A percentile compares a stretch with the other conserved stretches of the same genome.
These are phyloP conservation scores for Macroramphosus scolopax DNA, from an alignment of 2,797 vertebrate genomes.

Conservation along the genomic window DNA sequence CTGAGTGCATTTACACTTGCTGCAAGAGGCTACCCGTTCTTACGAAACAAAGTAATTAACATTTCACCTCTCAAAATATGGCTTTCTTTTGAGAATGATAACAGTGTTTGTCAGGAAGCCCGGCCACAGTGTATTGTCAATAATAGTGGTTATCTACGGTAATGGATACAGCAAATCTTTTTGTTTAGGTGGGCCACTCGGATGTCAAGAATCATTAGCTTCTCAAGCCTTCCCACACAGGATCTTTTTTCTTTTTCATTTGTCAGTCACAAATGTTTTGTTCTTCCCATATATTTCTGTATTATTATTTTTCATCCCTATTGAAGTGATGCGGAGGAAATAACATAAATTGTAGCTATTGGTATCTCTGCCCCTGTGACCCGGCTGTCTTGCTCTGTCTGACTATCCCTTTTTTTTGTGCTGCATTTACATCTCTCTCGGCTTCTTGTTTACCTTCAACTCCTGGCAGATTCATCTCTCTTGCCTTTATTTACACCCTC, in stretches of 20 bases:
- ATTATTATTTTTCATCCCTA: neutral
- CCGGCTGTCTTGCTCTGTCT: slow-evolving; percentile 6
- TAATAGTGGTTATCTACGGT: too few species aligned
- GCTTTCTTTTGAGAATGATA: neutral
- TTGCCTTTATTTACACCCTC: slow-evolving; percentile 48
- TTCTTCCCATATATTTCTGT: too few species aligned
- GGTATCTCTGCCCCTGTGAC: slow-evolving; percentile 8
- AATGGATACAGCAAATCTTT: too few species aligned
- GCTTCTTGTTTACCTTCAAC: slow-evolving; percentile 36
- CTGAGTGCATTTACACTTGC: neutral
- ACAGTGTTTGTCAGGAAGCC: too few species aligned
- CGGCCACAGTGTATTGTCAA: too few species aligned
- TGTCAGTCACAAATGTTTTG: too few species aligned
- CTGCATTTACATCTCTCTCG: slow-evolving; percentile 38
- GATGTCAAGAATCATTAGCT: neutral
- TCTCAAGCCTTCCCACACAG: too few species aligned
- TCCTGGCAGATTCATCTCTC: slow-evolving; percentile 45
- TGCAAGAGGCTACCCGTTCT: neutral
- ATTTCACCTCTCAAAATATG: neutral
- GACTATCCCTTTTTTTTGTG: slow-evolving; percentile 10
- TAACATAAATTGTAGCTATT: slow-evolving; percentile 12
- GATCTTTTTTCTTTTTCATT: too few species aligned
- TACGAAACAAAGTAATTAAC: neutral
- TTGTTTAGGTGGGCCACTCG: too few species aligned
- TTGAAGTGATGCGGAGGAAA: neutral